Conservation (phyloP, 2,113 vertebrate species). For the Xerus inauris region DNA sequence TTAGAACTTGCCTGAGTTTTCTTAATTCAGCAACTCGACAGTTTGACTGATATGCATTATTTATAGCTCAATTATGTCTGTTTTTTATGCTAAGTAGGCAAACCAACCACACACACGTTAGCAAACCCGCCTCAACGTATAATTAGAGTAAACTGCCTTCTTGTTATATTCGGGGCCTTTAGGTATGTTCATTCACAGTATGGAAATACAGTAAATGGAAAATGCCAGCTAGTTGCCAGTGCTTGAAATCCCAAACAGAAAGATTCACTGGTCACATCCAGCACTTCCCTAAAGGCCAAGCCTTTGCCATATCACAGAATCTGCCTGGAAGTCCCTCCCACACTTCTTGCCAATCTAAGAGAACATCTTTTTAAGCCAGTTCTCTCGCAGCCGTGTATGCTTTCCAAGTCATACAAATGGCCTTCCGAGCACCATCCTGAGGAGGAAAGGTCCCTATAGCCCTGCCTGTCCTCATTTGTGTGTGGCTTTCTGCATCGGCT, state of each 20-base stretch:
- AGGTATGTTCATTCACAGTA: slow-evolving; percentile 84
- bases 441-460: not conserved
- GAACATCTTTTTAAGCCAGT: not conserved
- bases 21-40: slow-evolving; percentile 87
- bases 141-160: slow-evolving; percentile 87
- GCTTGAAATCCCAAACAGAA: slow-evolving; percentile 78
- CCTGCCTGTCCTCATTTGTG: not conserved
- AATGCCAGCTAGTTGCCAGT: slow-evolving; percentile 79
- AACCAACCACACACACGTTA: slow-evolving; percentile 86
- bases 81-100: slow-evolving; percentile 90
- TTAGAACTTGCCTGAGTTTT: slow-evolving; percentile 86
- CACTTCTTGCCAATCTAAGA: not conserved
- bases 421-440: not conserved
- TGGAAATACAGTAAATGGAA: slow-evolving; percentile 79
- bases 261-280: slow-evolving; percentile 77
- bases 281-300: slow-evolving; percentile 66
- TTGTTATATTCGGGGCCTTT: slow-evolving; percentile 83
- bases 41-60: slow-evolving; percentile 90
- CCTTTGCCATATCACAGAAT: slow-evolving; percentile 64
- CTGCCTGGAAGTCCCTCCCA: not conserved
- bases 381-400: not conserved
- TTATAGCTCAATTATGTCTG: slow-evolving; percentile 90
- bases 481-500: not conserved
- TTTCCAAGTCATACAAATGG: not conserved
- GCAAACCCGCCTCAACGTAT: slow-evolving; percentile 83